These are phyloP conservation scores for Oreortyx pictus DNA, from an alignment of 2,797 vertebrate genomes.

Conservation along the genomic window DNA sequence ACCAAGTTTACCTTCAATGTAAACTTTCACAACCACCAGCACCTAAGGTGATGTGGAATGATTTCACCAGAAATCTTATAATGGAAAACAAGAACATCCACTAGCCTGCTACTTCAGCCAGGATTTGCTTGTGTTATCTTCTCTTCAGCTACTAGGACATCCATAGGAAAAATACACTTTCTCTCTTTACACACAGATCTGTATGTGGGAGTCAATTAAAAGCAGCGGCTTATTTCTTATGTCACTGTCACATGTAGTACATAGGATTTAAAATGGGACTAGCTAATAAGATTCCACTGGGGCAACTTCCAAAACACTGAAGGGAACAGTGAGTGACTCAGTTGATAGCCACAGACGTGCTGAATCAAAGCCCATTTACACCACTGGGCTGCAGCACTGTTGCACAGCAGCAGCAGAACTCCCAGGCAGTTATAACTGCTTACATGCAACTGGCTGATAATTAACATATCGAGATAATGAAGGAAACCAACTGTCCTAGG, in stretches of 20 bases:
- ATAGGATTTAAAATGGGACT: background rate
- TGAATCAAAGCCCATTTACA: background rate
- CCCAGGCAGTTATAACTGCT: background rate
- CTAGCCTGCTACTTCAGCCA: background rate
- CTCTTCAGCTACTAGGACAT: background rate
- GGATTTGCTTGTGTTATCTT: too few relatives aligned
- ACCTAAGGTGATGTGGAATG: background rate
- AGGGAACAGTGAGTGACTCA: background rate
- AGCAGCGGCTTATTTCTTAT: background rate
- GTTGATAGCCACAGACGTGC: background rate
- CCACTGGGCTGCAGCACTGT: background rate
- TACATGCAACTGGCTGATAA: background rate
- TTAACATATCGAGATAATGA: background rate
- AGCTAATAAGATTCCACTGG: background rate
- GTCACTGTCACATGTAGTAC: background rate
- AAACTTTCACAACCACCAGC: background rate
- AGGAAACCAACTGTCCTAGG: background rate
- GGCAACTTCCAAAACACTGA: background rate
- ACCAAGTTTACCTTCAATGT: background rate
- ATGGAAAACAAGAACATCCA: background rate
- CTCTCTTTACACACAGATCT: background rate
- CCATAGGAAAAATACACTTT: background rate
- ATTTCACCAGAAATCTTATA: background rate
- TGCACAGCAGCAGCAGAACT: background rate
- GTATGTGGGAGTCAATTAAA: background rate